Conservation (phyloP, 2,888 invertebrate species). For the Chloroclystis v-ata region DNA sequence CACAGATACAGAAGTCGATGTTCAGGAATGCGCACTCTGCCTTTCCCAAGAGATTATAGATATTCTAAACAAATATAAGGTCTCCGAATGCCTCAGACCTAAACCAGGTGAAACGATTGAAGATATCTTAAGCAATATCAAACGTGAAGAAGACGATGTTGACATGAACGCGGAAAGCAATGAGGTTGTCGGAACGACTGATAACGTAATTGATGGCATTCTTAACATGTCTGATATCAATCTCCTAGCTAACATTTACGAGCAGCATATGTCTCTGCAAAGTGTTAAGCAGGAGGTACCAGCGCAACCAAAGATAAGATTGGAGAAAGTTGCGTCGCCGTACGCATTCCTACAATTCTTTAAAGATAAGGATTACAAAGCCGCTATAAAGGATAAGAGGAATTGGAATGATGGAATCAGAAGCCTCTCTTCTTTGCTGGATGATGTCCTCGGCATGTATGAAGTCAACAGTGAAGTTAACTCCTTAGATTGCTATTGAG, state of each 20-base stretch:
- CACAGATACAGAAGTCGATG: constrained; percentile 85
- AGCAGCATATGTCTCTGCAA: constrained; percentile 64
- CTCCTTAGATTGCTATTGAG: constrained; percentile 84
- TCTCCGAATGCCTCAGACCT: constrained; percentile 49
- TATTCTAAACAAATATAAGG: constrained; percentile 77
- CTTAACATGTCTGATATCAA: constrained; percentile 80
- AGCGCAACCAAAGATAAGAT: constrained; percentile 42
- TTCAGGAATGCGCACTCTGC: constrained; percentile 79
- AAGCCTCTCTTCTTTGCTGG: constrained; percentile 83
- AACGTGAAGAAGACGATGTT: constrained; percentile 37
- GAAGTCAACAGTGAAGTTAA: constrained; percentile 75
- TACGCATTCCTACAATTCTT: constrained; percentile 80
- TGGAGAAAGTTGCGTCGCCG: constrained; percentile 61
- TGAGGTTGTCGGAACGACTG: constrained; percentile 39
- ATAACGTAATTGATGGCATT: constrained; percentile 82
- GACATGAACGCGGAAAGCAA: constrained; percentile 34
- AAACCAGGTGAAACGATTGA: constrained; percentile 41
- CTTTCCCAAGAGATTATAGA: constrained; percentile 74
- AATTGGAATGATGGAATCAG: constrained; percentile 83
- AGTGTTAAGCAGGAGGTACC: constrained; percentile 41
- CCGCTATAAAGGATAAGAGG: constrained; percentile 77
- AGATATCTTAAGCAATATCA: constrained; percentile 44
- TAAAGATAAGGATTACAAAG: constrained; percentile 78
- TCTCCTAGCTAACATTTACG: constrained; percentile 80
- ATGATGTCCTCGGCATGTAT: constrained; percentile 84